Base-by-base conservation (phyloP, 2,113 vertebrate genomes). In the Balaeniceps rex region DNA sequence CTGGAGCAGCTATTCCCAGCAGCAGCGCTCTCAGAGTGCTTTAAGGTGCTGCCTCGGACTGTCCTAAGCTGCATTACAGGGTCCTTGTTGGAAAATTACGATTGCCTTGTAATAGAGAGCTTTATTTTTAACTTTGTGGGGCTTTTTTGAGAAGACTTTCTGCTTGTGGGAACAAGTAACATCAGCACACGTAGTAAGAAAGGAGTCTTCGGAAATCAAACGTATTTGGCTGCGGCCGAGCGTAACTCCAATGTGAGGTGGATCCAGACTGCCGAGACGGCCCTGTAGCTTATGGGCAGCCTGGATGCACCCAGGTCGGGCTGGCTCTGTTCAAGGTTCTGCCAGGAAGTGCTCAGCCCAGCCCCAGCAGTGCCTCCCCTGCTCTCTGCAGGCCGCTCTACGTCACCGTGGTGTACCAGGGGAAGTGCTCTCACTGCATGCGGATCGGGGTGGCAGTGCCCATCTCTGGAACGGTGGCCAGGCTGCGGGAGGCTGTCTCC, bases 351-450 rank as follows among this genome's bases (percentile, higher is more conserved):
- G 83, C 90, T 14, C 26, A 44, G 65, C 33, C 55, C 85, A 65
- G 90, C 84, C 94, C 94, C 83, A 34, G 79, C 90, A 76, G 87
- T 60, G 46, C 90, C 71, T 47, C 78, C 82, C 61, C 4, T 93
- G 72, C 90, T 97, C 86, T 91, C 94, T 33, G 12, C 97, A 99
- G 99, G 97, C 99, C 99, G 4, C 98, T 99, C 47, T 99, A 99
- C 24, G 93, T 99, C 97, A 99, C 99, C 0, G 99, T 99, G 97
- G 99, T 99, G 76, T 99, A 99, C 97, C 99, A 99, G 97, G 99
- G 99, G 52, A 99, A 99, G 88, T 99, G 99, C 94, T 99, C 99
- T 2, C 99, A 99, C 98, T 99, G 99, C 96, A 99, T 99, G 99
- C 98, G 99, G 88, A 99, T 99, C 6, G 99, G 99, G 0, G 99